Evolutionary conservation across 2,797 vertebrate genomes (phyloP).

Genomic region (Brotula barbata): DNA sequence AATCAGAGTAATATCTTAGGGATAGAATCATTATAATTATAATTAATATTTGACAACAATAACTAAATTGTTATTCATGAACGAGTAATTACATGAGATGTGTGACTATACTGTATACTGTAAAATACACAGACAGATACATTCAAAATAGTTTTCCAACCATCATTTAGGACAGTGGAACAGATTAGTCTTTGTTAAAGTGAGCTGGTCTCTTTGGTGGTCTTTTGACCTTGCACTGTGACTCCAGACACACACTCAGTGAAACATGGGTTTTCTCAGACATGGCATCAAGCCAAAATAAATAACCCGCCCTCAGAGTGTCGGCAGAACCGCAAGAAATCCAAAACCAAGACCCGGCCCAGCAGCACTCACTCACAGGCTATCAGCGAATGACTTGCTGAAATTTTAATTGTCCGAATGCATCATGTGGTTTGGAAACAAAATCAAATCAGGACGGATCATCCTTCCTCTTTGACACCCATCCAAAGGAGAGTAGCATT

Average conservation of each 20-base stretch:
- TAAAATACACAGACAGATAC: not conserved
- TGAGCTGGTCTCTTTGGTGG: constrained; percentile 40
- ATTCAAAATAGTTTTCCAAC: not conserved
- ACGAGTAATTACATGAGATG: not conserved
- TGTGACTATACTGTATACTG: no score
- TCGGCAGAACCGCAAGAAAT: constrained; percentile 81
- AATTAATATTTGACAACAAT: not conserved
- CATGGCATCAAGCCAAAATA: constrained; percentile 73
- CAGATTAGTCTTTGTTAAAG: constrained; percentile 7
- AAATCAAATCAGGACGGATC: constrained; percentile 78
- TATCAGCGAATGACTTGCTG: constrained; percentile 84
- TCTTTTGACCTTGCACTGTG: constrained; percentile 69
- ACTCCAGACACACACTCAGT: constrained; percentile 62
- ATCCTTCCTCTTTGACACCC: constrained; percentile 74
- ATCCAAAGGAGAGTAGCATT: constrained; percentile 74
- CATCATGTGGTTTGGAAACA: constrained; percentile 83
- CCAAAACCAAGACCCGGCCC: constrained; percentile 71
- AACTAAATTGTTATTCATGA: not conserved
- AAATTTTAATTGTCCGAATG: constrained; percentile 88
- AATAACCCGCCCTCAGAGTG: constrained; percentile 74
- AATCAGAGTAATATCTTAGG: no score
- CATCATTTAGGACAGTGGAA: not conserved
- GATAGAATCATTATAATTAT: no score
- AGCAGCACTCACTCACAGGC: constrained; percentile 70
- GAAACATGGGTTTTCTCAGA: constrained; percentile 71